Evolutionary conservation across 2,888 invertebrate genomes (phyloP).

Genomic region (Platycheirus rosarum): DNA sequence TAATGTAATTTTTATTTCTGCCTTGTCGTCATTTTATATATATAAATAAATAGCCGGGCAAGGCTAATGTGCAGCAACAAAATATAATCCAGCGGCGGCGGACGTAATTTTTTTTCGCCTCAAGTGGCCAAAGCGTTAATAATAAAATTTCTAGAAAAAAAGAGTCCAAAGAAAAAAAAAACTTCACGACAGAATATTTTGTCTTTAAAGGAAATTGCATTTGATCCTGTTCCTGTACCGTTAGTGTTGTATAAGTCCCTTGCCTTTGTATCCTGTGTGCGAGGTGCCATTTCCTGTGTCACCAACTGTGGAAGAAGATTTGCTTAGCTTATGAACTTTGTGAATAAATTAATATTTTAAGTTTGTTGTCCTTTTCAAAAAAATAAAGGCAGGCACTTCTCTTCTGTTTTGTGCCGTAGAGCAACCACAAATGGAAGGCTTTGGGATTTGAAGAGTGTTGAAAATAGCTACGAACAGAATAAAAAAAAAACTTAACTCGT

Average conservation of each 20-base stretch:
- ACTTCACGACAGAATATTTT: slow-evolving; percentile 33
- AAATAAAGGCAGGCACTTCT: not conserved
- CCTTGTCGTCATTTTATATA: not conserved
- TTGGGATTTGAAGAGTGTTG: not conserved
- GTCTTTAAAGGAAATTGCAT: slow-evolving; percentile 66
- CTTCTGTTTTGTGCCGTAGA: not conserved
- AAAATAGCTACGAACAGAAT: slow-evolving; percentile 6
- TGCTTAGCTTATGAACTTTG: slow-evolving; percentile 72
- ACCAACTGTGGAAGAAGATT: slow-evolving; percentile 57
- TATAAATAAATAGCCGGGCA: slow-evolving; percentile 40
- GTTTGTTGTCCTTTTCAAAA: slow-evolving; percentile 61
- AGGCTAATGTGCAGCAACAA: slow-evolving; percentile 65
- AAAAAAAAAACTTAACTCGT: slow-evolving; percentile 56
- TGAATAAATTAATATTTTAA: slow-evolving; percentile 73
- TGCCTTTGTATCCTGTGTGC: not conserved
- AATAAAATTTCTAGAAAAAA: slow-evolving; percentile 24
- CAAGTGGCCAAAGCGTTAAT: slow-evolving; percentile 41
- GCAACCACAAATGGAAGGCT: slow-evolving; percentile 11
- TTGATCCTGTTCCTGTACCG: slow-evolving; percentile 50
- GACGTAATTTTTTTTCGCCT: slow-evolving; percentile 59
- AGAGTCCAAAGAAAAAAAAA: slow-evolving; percentile 16
- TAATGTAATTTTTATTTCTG: slow-evolving; percentile 64
- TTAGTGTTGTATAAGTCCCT: not conserved
- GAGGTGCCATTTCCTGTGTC: slow-evolving; percentile 60
- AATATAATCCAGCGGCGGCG: slow-evolving; percentile 58